These are phyloP conservation scores for Notothenia rossii DNA, from an alignment of 2,113 vertebrate species.

Conservation along the genomic window DNA sequence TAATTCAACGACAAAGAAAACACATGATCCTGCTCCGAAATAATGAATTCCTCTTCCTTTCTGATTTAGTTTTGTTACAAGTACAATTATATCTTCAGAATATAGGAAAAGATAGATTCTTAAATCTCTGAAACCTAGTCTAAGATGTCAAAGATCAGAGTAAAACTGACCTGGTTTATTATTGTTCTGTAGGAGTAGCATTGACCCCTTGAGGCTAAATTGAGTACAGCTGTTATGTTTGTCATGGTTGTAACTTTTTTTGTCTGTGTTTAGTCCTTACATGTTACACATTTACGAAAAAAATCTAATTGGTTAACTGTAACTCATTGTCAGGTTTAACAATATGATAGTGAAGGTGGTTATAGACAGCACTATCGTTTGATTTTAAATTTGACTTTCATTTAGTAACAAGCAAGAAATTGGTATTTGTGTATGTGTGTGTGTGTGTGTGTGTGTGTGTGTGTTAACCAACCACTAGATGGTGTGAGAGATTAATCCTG, in stretches of 20 bases:
- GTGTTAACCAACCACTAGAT: conserved; percentile 36
- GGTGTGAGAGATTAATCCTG: conserved; percentile 29
- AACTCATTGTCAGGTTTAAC: background rate
- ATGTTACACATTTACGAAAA: too few relatives aligned
- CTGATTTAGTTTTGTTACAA: too few relatives aligned
- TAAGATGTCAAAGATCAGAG: background rate
- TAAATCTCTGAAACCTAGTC: background rate
- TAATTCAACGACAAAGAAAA: too few relatives aligned
- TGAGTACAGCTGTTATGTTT: background rate
- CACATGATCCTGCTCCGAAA: too few relatives aligned
- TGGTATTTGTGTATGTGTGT: background rate
- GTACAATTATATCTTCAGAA: too few relatives aligned
- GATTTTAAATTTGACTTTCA: too few relatives aligned
- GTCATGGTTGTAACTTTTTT: background rate
- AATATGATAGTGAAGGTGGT: too few relatives aligned
- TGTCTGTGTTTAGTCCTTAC: background rate
- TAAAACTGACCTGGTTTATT: background rate
- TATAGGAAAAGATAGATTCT: background rate
- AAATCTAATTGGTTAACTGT: background rate
- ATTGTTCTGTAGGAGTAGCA: background rate
- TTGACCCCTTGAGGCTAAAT: conserved; percentile 14
- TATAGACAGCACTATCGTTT: too few relatives aligned
- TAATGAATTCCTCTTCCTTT: too few relatives aligned
- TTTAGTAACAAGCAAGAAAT: too few relatives aligned
- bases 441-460: too few relatives aligned